Evolutionary conservation across 2,888 invertebrate species (phyloP), one percentile per base, ranked within the genome.

Genomic region (Trissoscelio sp.): DNA sequence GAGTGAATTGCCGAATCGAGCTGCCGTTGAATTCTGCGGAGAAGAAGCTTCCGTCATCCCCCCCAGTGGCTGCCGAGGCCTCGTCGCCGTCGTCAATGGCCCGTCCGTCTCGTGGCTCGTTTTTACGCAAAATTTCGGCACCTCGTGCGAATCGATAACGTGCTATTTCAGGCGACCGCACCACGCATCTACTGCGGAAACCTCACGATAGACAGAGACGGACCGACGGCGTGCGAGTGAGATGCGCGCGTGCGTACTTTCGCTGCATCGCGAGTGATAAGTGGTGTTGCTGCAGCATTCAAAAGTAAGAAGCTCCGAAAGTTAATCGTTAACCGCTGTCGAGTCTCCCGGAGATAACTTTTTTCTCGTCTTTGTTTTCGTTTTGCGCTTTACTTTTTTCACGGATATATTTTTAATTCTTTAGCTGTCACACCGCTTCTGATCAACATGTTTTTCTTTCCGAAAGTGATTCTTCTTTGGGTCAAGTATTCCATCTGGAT

Each of bases 241-340:
- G 48, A 75, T 53, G 70, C 34, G 80, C 75, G 80, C 80, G 80
- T 75, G 80, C 80, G 80, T 75, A 81, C 53, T 75, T 66, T 66
- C 48, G 75, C 28, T 75, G 70, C 73, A 79, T 67, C 34, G 53
- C 58, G 51, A 72, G 79, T 79, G 67, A 74, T 73, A 74, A 74
- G 69, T 75, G 67, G 74, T 67, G 75, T 66, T 69, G 70, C 51
- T 69, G 70, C 48, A 44, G 64, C 64, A 55, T 64, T 55, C 48
- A 28, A 70, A 78, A 70, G 70, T 78, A 70, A 78, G 78, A 57
- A 53, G 46, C 69, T 64, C 31, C 28, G 16, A 62, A 53, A 62
- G 44, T 46, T 55, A 69, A 77, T 69, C 74, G 48, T 73, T 46
- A n/a, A 1, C 18, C 6, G 31, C 9, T 31, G 67, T 12, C 22